phyloP scores from a whole-genome alignment of 2,888 invertebrate species.

The Eretmocerus hayati region DNA sequence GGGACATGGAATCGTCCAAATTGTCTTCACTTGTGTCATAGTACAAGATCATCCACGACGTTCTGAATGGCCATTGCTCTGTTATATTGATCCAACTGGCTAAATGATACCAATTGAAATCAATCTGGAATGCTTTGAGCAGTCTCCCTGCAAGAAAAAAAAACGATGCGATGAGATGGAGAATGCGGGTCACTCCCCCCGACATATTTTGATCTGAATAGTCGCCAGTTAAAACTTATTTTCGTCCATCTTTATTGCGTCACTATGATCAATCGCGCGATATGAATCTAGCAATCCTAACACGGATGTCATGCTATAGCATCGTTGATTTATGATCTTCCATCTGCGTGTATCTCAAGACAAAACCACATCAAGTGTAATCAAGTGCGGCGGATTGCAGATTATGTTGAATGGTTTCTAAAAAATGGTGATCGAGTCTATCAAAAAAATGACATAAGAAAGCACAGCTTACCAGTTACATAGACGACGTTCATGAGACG shows the following conservation, averaged over 20 bases:
- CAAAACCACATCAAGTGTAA: too few relatives aligned
- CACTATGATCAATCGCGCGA: too few relatives aligned
- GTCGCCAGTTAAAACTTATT: too few relatives aligned
- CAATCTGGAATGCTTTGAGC: conserved; percentile 95
- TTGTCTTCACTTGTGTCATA: conserved; percentile 84
- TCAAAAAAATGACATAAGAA: neutral
- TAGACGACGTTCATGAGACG: conserved; percentile 95
- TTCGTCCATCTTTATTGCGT: too few relatives aligned
- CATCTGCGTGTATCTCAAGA: too few relatives aligned
- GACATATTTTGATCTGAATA: neutral
- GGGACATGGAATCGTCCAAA: conserved; percentile 76
- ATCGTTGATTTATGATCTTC: too few relatives aligned
- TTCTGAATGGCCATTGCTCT: conserved; percentile 97
- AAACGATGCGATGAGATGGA: neutral
- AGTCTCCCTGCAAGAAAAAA: conserved; percentile 67
- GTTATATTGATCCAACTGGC: conserved; percentile 98
- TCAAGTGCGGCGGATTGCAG: too few relatives aligned
- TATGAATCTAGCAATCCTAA: too few relatives aligned
- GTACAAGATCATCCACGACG: conserved; percentile 94
- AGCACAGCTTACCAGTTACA: conserved; percentile 68
- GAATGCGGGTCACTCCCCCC: too few relatives aligned
- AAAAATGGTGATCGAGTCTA: neutral
- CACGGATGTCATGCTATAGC: too few relatives aligned
- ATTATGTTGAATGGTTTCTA: neutral
- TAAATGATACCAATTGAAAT: conserved; percentile 97